Conservation (phyloP, 1,140 invertebrate species). For the Acromyrmex heyeri region DNA sequence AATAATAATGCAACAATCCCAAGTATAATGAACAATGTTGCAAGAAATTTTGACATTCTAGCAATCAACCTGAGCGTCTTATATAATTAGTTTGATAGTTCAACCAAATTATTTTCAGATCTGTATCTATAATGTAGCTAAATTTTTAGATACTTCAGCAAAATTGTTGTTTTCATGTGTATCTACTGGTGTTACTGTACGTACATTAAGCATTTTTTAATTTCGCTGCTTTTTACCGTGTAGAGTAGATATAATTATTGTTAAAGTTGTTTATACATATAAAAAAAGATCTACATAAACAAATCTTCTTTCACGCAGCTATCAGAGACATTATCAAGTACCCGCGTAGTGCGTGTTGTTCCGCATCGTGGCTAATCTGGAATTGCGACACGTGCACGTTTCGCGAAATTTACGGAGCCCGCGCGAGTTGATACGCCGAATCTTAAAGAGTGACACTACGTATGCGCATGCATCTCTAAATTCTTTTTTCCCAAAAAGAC, state of each 20-base stretch:
- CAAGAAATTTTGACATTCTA: no score
- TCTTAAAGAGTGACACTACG: constrained; percentile 69
- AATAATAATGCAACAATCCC: no score
- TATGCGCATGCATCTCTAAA: constrained; percentile 48
- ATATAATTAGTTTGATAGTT: no score
- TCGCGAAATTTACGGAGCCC: constrained; percentile 71
- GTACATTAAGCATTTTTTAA: background rate
- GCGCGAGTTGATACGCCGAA: constrained; percentile 71
- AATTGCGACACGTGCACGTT: constrained; percentile 71
- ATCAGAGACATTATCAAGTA: constrained; percentile 34
- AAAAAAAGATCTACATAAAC: background rate
- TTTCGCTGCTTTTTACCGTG: background rate
- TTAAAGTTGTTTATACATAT: constrained; percentile 1
- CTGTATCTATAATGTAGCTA: no score
- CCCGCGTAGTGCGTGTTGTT: constrained; percentile 47
- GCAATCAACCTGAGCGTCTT: no score
- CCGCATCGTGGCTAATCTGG: constrained; percentile 69
- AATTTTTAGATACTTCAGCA: no score
- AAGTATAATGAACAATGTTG: no score
- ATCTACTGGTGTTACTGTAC: background rate
- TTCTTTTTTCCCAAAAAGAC: constrained; percentile 46
- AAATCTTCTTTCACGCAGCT: background rate
- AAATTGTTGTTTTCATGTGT: no score
- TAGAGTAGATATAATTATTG: background rate
- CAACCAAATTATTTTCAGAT: no score